Conservation (phyloP, 1,140 invertebrate species). For the Acromyrmex charruanus region DNA sequence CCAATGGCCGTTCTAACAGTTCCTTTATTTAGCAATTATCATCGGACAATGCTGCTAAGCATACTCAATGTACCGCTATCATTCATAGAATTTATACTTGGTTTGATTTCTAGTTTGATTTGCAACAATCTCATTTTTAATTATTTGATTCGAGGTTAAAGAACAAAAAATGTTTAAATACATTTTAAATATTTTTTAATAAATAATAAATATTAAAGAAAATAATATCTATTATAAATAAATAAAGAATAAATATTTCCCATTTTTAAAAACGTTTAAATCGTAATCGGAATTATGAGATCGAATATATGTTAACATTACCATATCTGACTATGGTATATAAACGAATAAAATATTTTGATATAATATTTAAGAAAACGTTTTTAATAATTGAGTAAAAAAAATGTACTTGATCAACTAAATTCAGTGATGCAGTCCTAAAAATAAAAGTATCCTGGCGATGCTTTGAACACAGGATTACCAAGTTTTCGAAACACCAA, state of each 20-base stretch:
- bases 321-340: not conserved
- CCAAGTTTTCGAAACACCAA: too few species aligned
- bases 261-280: not conserved
- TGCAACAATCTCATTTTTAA: not conserved
- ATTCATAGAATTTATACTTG: not conserved
- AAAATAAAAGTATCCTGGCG: too few species aligned
- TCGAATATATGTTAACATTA: not conserved
- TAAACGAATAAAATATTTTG: not conserved
- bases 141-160: not conserved
- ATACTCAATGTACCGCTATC: not conserved
- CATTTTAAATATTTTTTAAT: too few species aligned
- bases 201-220: too few species aligned
- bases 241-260: not conserved
- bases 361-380: not conserved
- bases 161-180: not conserved
- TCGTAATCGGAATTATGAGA: not conserved
- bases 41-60: not conserved
- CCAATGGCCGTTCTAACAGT: slow-evolving; percentile 33
- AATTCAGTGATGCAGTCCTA: too few species aligned
- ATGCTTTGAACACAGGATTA: too few species aligned
- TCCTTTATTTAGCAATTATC: slow-evolving; percentile 43
- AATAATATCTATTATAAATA: too few species aligned
- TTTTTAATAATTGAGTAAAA: not conserved
- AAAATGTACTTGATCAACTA: not conserved
- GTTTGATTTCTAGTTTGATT: not conserved